Evolutionary conservation across 2,797 vertebrate genomes (phyloP).

Genomic region (Nyctibius grandis): DNA sequence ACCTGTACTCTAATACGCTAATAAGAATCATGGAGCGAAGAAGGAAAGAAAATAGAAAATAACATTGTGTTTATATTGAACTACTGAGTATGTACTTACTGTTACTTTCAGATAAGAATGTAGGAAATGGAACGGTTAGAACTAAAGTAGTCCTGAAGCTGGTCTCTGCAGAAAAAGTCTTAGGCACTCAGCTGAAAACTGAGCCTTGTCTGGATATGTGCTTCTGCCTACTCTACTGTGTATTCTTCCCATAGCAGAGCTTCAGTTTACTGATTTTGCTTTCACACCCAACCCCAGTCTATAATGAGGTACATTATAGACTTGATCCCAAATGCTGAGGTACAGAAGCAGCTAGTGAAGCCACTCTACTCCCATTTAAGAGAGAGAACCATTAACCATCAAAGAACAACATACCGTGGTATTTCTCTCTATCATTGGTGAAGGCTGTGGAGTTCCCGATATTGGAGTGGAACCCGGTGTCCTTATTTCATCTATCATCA

Average conservation of each 20-base stretch:
- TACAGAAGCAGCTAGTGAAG: background rate
- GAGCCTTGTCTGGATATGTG: background rate
- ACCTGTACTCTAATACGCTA: background rate
- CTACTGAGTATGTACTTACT: background rate
- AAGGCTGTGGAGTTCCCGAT: slow-evolving; percentile 80
- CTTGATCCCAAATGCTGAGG: background rate
- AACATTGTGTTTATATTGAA: background rate
- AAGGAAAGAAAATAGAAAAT: background rate
- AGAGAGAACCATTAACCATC: background rate
- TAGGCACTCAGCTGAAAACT: background rate
- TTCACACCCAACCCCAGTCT: background rate
- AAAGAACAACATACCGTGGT: slow-evolving; percentile 69
- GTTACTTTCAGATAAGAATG: background rate
- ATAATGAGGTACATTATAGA: background rate
- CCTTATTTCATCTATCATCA: slow-evolving; percentile 88
- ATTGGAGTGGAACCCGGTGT: slow-evolving; percentile 71
- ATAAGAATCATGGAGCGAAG: background rate
- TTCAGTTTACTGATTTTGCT: background rate
- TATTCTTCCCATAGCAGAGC: background rate
- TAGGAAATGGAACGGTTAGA: background rate
- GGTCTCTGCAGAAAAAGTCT: background rate
- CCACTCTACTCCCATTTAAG: background rate
- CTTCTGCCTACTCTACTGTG: background rate
- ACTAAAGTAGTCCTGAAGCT: background rate
- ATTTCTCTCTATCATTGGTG: slow-evolving; percentile 76